phyloP scores from a whole-genome alignment of 1,140 invertebrate species.

The Parasteatoda tepidariorum region DNA sequence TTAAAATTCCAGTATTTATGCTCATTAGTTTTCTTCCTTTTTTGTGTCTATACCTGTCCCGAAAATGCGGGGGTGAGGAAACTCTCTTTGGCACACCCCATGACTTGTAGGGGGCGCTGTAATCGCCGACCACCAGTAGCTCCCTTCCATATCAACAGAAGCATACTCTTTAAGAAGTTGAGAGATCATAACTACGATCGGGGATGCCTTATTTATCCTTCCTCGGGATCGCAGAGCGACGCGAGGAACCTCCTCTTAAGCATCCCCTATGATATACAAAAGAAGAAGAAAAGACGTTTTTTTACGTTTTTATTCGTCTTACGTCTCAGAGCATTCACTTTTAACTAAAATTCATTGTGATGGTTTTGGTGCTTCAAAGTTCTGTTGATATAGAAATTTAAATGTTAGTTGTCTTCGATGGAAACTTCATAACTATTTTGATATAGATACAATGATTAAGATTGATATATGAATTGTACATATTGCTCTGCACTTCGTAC shows the following conservation, averaged over 20 bases:
- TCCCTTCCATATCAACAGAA: conserved; percentile 26
- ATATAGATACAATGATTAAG: no score
- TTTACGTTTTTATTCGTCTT: background rate
- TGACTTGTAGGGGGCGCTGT: conserved; percentile 9
- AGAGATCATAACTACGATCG: conserved; percentile 3
- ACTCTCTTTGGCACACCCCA: background rate
- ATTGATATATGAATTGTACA: no score
- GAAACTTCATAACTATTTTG: no score
- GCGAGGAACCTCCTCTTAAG: background rate
- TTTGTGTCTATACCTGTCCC: no score
- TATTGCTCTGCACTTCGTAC: no score
- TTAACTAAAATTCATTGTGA: background rate
- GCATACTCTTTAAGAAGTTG: conserved; percentile 13
- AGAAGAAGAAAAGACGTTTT: background rate
- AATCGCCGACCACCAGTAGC: conserved; percentile 33
- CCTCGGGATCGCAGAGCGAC: background rate
- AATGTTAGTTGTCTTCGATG: no score
- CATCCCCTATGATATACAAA: background rate
- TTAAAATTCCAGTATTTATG: no score
- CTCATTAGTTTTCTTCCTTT: no score
- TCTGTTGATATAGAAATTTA: background rate
- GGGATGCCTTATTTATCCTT: background rate
- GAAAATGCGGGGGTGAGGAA: background rate
- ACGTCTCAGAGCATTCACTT: background rate
- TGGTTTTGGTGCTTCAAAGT: background rate